Conservation (phyloP, 2,113 vertebrate genomes). For the Pterophyllum scalare region DNA sequence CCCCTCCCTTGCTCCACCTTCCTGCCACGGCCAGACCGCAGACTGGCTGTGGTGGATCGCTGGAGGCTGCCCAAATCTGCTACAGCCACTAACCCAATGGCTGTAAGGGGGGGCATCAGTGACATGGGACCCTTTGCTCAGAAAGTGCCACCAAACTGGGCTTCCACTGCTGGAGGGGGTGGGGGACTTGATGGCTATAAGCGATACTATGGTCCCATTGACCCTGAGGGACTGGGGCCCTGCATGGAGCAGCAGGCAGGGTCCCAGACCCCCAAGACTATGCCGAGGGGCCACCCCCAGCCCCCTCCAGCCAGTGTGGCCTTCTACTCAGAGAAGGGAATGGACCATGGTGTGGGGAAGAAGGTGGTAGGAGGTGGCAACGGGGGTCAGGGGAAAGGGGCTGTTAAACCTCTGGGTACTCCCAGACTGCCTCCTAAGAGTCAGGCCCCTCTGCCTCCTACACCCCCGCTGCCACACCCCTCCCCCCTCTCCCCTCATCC, state of each 20-base stretch:
- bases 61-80: slow-evolving; percentile 88
- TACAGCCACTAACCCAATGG: slow-evolving; percentile 81
- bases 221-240: slow-evolving; percentile 90
- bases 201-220: slow-evolving; percentile 92
- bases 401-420: slow-evolving; percentile 81
- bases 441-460: slow-evolving; percentile 84
- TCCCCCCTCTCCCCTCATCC: slow-evolving; percentile 85
- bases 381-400: slow-evolving; percentile 84
- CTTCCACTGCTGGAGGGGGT: slow-evolving; percentile 72
- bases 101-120: slow-evolving; percentile 76
- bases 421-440: slow-evolving; percentile 82
- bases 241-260: slow-evolving; percentile 84
- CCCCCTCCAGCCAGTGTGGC: slow-evolving; percentile 81
- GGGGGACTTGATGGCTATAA: slow-evolving; percentile 90
- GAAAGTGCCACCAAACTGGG: slow-evolving; percentile 80
- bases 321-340: slow-evolving; percentile 84
- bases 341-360: slow-evolving; percentile 84
- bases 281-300: slow-evolving; percentile 81
- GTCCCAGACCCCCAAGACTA: slow-evolving; percentile 85
- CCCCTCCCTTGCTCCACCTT: slow-evolving; percentile 88
- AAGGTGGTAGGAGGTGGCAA: slow-evolving; percentile 82
- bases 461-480: slow-evolving; percentile 84
- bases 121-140: slow-evolving; percentile 81
- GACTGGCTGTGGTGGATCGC: slow-evolving; percentile 87
- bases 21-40: slow-evolving; percentile 87